Evolutionary conservation across 2,797 vertebrate genomes (phyloP), one percentile per base, ranked within the genome.

Genomic region (Erpetoichthys calabaricus): DNA sequence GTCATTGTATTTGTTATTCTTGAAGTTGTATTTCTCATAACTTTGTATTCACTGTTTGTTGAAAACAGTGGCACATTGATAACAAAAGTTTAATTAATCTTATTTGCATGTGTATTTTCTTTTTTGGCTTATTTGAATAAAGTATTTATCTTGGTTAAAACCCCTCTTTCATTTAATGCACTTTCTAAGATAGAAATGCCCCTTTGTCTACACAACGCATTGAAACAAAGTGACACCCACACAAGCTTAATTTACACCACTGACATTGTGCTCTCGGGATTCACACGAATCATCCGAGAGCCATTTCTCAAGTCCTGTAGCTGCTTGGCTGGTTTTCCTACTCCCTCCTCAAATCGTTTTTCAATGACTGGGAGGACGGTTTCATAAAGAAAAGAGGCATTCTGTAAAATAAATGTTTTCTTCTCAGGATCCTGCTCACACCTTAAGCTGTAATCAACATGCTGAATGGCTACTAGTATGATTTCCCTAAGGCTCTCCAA

Each of bases 241-340:
- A 25, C 25, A 25, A 25, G 25, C 25, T 25, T 25, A 25, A 25
- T 5, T 86, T 79, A 99, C 61, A 98, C 96, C 67, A 97, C 72
- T 1, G 96, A 99, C 0, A 85, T 96, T 56, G 92, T 98, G 69
- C 96, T 98, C 67, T 97, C 94, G 0, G 96, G 94, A 58, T 99
- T 99, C 63, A 99, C 73, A 1, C 91, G 83, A 44, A 94, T 75
- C 3, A 89, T 56, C 57, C 88, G 81, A 1, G 86, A 90, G 64
- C 89, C 87, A 63, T 90, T 97, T 68, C 93, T 87, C 70, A 99
- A 80, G 74, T 99, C 96, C 72, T 93, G 93, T 58, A 99, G 81
- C 71, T 98, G 95, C 59, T 94, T 97, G 69, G 96, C 94, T 0
- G 95, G 91, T 59, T 94, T 97, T n/a, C 96, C 96, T 61, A 94